These are phyloP conservation scores for Pelobates fuscus DNA, from an alignment of 2,113 vertebrate genomes.

Conservation along the genomic window DNA sequence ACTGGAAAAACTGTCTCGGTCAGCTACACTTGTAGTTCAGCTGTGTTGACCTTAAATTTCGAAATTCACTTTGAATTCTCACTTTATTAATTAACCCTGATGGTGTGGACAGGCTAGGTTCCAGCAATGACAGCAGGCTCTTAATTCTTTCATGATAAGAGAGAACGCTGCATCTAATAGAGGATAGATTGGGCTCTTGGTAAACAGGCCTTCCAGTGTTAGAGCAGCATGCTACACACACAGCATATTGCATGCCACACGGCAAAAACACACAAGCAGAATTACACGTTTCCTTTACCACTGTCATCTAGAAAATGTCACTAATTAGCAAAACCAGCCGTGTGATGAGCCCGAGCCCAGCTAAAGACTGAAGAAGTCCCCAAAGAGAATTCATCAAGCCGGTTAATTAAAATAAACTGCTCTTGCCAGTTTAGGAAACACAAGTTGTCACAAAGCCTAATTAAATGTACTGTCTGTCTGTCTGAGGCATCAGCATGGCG, in stretches of 20 bases:
- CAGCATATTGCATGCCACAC: neutral
- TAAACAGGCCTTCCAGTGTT: neutral
- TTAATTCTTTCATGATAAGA: no score
- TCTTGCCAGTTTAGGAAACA: neutral
- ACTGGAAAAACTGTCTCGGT: no score
- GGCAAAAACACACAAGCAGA: neutral
- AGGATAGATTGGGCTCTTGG: no score
- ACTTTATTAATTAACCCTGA: no score
- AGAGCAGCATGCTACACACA: neutral
- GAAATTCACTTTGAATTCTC: no score
- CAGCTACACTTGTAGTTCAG: no score
- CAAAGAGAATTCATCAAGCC: slow-evolving; percentile 20
- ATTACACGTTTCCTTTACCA: no score
- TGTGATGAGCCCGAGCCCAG: neutral
- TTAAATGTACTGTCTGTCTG: slow-evolving; percentile 11
- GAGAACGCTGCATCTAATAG: no score
- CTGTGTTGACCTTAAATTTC: no score
- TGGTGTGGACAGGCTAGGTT: no score
- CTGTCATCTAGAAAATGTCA: neutral
- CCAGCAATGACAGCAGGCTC: no score
- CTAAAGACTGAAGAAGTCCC: slow-evolving; percentile 13
- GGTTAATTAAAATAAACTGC: slow-evolving; percentile 28
- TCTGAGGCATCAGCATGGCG: neutral
- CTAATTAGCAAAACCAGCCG: slow-evolving; percentile 20
- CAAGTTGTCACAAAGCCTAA: slow-evolving; percentile 11